Evolutionary conservation across 2,888 invertebrate genomes (phyloP).

Genomic region (Drosophila pseudotakahashii): DNA sequence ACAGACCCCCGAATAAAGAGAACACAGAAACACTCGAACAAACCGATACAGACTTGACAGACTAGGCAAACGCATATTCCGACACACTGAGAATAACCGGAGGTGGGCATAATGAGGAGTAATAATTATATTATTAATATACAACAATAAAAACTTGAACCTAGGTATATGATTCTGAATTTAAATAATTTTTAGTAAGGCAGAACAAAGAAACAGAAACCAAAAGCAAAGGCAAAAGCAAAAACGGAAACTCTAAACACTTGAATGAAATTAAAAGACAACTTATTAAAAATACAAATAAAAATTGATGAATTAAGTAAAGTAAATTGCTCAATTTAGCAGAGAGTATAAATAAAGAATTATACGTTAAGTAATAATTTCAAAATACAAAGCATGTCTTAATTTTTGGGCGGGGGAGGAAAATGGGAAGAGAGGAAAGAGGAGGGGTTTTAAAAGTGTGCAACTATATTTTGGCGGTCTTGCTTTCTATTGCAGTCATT

Average conservation of each 20-base stretch:
- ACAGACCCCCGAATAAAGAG: conserved; percentile 24
- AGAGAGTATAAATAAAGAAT: conserved; percentile 82
- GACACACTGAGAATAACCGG: conserved; percentile 23
- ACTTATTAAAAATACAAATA: conserved; percentile 62
- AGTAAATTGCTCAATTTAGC: conserved; percentile 84
- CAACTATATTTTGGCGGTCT: no score
- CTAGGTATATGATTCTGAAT: conserved; percentile 79
- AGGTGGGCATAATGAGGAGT: conserved; percentile 32
- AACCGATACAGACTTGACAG: conserved; percentile 17
- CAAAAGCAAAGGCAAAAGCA: conserved; percentile 45
- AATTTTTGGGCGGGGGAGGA: conserved; percentile 3
- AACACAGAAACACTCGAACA: conserved; percentile 18
- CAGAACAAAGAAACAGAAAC: conserved; percentile 51
- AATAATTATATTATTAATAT: conserved; percentile 64
- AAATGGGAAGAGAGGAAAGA: not conserved
- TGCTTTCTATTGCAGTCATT: no score
- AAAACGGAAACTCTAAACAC: conserved; percentile 62
- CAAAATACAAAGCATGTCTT: conserved; percentile 43
- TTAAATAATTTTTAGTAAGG: conserved; percentile 80
- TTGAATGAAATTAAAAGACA: conserved; percentile 67
- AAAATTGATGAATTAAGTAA: conserved; percentile 76
- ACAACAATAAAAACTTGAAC: conserved; percentile 77
- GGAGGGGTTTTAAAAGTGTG: not conserved
- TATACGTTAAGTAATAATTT: conserved; percentile 83
- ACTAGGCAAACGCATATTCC: conserved; percentile 24